Base-by-base conservation (phyloP, 2,113 vertebrate genomes). In the Campylomormyrus tamandua region DNA sequence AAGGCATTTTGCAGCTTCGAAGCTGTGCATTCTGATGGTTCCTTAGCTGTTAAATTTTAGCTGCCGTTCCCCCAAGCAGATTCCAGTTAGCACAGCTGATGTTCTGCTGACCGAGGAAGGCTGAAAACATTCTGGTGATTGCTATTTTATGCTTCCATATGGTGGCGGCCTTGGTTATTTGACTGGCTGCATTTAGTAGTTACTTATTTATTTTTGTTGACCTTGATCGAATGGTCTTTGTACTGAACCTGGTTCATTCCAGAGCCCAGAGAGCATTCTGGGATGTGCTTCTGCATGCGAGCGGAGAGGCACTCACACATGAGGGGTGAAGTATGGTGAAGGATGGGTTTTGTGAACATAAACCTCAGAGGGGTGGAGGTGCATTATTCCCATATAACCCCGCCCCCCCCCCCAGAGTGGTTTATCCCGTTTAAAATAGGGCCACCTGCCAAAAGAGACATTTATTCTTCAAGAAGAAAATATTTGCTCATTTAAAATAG, bases 381-480 rank as follows among this genome's bases (percentile, higher is more conserved):
- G 15, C 74, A 35, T 35, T 39, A 77, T 80, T 80, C 35, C 74
- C 15, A 80, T 42, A 80, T 80, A 42, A 39, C 31, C 74, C 7
- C n/a, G 1, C 66, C n/a, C 9, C 9, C 9, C 9, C 13, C 11
- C 15, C 70, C 70, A 39, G 70, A 77, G 35, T 77, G 70, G 70
- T 77, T 77, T 19, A 39, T 39, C 35, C 35, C 74, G 17, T 42
- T 80, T 42, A 80, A 80, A 39, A 35, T 80, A 17, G 74, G 74
- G 74, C 74, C 74, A 80, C 74, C 74, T 80, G 74, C 74, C 74
- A 80, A 80, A 80, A 80, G 35, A 80, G 31, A 80, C 74, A 80
- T 80, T 80, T 80, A 80, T 80, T 80, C 35, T 80, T 80, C 74
- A 42, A 80, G 74, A 5, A 42, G 35, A 80, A 39, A 80, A 80